These are phyloP conservation scores for Chesias legatella DNA, from an alignment of 2,888 invertebrate species.

Conservation along the genomic window DNA sequence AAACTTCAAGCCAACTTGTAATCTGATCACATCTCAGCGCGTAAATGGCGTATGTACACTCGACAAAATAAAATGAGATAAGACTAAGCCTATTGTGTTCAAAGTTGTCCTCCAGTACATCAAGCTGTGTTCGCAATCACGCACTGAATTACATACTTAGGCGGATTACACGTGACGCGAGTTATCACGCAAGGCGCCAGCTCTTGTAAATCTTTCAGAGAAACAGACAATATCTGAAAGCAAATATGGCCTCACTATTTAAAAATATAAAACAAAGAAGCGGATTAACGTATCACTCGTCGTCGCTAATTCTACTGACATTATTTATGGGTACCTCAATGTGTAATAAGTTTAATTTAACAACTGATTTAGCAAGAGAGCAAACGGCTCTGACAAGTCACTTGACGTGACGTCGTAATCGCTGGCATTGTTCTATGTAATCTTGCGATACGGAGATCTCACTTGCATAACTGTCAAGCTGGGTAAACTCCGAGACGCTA, in stretches of 20 bases:
- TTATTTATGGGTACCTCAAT: conserved; percentile 68
- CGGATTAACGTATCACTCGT: conserved; percentile 75
- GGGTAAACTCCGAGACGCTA: conserved; percentile 61
- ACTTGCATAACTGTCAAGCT: conserved; percentile 74
- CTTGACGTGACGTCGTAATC: conserved; percentile 76
- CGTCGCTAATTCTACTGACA: conserved; percentile 67
- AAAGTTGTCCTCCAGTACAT: conserved; percentile 60
- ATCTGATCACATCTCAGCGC: conserved; percentile 43
- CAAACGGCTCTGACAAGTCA: conserved; percentile 60
- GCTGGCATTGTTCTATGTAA: conserved; percentile 73
- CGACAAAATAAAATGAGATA: conserved; percentile 64
- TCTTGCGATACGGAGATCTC: conserved; percentile 70
- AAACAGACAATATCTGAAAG: conserved; percentile 73
- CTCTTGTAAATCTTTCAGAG: conserved; percentile 73
- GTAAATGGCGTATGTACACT: conserved; percentile 53
- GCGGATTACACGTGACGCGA: conserved; percentile 73
- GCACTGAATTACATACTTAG: conserved; percentile 74
- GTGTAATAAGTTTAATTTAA: conserved; percentile 63
- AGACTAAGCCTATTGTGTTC: conserved; percentile 68
- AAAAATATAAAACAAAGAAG: conserved; percentile 78
- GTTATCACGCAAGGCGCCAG: conserved; percentile 73
- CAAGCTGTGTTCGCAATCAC: conserved; percentile 70
- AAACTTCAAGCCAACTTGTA: conserved; percentile 40
- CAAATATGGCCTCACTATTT: conserved; percentile 79
- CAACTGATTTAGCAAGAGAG: conserved; percentile 72